Evolutionary conservation across 2,797 vertebrate species (phyloP).

Genomic region (Scolopax rusticola): DNA sequence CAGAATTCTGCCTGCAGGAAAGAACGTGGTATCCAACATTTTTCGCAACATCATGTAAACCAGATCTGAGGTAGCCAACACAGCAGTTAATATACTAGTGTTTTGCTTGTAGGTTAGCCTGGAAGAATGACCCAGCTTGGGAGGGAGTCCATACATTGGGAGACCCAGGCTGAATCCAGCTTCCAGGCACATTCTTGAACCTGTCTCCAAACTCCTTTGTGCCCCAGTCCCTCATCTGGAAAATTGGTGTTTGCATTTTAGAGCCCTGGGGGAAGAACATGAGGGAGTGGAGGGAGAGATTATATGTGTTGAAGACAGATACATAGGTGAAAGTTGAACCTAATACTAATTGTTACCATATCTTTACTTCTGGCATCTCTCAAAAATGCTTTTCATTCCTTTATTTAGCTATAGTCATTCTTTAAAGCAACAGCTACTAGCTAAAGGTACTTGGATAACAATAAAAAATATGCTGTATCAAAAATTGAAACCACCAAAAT

Average conservation of each 20-base stretch:
- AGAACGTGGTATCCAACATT: background rate
- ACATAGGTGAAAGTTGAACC: slow-evolving; percentile 1
- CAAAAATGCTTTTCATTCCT: background rate
- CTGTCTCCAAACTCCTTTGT: slow-evolving; percentile 16
- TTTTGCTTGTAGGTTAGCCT: slow-evolving; percentile 39
- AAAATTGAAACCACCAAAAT: background rate
- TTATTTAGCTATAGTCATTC: background rate
- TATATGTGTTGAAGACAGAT: background rate
- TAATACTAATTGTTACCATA: slow-evolving; percentile 45
- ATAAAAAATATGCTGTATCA: background rate
- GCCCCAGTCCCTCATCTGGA: slow-evolving; percentile 6
- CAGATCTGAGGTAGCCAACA: background rate
- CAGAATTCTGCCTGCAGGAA: background rate
- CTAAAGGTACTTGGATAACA: background rate
- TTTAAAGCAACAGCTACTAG: background rate
- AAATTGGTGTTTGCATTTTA: slow-evolving; percentile 35
- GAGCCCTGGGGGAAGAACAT: background rate
- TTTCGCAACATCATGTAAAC: background rate
- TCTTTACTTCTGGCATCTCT: slow-evolving; percentile 3
- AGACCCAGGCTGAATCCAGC: background rate
- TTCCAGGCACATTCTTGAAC: slow-evolving; percentile 46
- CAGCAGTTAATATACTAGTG: slow-evolving; percentile 18
- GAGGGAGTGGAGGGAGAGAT: background rate
- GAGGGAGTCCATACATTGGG: background rate
- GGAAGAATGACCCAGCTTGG: background rate